Conservation (phyloP, 2,888 invertebrate genomes). For the Cerastis rubricosa region DNA sequence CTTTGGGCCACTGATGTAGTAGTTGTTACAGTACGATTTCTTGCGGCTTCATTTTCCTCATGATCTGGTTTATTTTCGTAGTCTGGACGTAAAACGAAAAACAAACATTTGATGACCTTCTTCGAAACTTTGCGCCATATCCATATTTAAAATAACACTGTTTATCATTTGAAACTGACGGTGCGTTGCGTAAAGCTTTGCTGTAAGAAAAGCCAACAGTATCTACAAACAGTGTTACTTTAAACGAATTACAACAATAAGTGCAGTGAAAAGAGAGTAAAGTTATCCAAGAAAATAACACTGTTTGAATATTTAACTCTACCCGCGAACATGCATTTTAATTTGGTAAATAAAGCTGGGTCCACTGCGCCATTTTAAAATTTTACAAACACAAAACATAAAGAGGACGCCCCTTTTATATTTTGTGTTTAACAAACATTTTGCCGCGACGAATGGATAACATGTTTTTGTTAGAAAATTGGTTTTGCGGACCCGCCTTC, state of each 20-base stretch:
- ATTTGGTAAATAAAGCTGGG: not conserved
- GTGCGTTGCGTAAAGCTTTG: slow-evolving; percentile 77
- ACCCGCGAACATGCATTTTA: not conserved
- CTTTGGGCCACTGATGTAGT: slow-evolving; percentile 68
- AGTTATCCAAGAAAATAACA: slow-evolving; percentile 71
- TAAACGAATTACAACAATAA: slow-evolving; percentile 64
- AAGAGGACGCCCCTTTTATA: too few species aligned
- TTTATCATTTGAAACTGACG: slow-evolving; percentile 68
- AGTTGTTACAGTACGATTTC: slow-evolving; percentile 78
- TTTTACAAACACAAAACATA: not conserved
- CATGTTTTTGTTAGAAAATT: not conserved
- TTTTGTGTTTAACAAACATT: too few species aligned
- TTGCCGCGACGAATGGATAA: not conserved
- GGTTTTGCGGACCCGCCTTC: not conserved
- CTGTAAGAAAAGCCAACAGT: slow-evolving; percentile 67
- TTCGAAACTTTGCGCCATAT: slow-evolving; percentile 21
- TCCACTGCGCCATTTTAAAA: not conserved
- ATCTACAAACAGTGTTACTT: slow-evolving; percentile 81
- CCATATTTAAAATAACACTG: slow-evolving; percentile 81
- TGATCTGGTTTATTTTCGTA: slow-evolving; percentile 60
- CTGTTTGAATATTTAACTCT: slow-evolving; percentile 71
- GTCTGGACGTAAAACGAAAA: slow-evolving; percentile 70
- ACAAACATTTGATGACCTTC: slow-evolving; percentile 27
- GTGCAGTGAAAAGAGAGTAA: not conserved
- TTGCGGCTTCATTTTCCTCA: slow-evolving; percentile 81